Base-by-base conservation (phyloP, 2,888 invertebrate genomes). In the Thecocarcelia acutangulata region DNA sequence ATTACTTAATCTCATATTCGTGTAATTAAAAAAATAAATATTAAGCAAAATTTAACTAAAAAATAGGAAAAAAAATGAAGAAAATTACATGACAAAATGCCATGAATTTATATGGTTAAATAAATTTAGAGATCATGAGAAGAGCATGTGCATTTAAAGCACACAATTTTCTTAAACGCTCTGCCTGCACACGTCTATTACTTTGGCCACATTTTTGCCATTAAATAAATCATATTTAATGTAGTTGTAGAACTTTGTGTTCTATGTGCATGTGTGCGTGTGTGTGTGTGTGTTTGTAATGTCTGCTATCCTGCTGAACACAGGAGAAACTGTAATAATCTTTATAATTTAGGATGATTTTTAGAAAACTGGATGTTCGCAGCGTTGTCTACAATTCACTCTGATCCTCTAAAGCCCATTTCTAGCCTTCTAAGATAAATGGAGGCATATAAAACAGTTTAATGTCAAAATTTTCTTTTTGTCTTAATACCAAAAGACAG, bases 201-300 rank as follows among this genome's bases (percentile, higher is more conserved):
- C 46, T 54, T 69, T 69, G 37, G 59, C 19, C 52, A 68, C 61
- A 69, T 61, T 59, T 63, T 44, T 44, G 64, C 74, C 40, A 70
- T 77, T 48, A 77, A 77, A 77, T 77, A 77, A 77, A 77, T 77
- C 69, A 77, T 70, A 77, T 77, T 77, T 77, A 77, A 66, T 66
- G 40, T 52, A 52, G 11, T 54, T 70, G 46, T 74, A 64, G 56
- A 64, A 54, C 33, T 15, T 63, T 28, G 33, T 8, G 5, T 33
- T 33, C 9, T 33, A 1, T 33, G 6, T 40, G n/a, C n/a, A n/a
- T n/a, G n/a, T n/a, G n/a, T n/a, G n/a, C n/a, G n/a, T n/a, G n/a
- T n/a, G n/a, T n/a, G n/a, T n/a, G n/a, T n/a, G n/a, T n/a, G n/a
- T n/a, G n/a, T n/a, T n/a, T n/a, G n/a, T 44, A 52, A 44, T 52